These are phyloP conservation scores for Ectropis grisescens DNA, from an alignment of 1,140 invertebrate species.

Conservation along the genomic window DNA sequence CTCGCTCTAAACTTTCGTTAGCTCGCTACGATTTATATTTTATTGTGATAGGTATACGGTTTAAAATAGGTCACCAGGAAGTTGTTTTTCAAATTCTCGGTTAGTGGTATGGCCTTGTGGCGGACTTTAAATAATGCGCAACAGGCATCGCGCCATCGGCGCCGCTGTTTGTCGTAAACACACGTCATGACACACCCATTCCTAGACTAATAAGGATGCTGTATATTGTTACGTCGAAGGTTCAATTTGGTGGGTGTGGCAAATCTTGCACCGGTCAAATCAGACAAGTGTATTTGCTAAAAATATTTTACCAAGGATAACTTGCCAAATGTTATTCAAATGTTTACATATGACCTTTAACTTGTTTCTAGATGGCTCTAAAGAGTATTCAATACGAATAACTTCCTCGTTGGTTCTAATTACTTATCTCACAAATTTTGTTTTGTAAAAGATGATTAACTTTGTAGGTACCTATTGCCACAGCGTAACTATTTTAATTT, in stretches of 20 bases:
- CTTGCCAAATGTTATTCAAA: not conserved
- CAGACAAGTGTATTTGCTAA: too few relatives aligned
- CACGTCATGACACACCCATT: slow-evolving; percentile 64
- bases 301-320: not conserved
- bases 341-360: not conserved
- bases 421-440: too few relatives aligned
- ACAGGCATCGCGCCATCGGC: slow-evolving; percentile 25
- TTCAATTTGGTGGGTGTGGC: slow-evolving; percentile 4
- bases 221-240: slow-evolving; percentile 14
- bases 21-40: slow-evolving; percentile 10
- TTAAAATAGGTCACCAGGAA: slow-evolving; percentile 23
- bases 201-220: slow-evolving; percentile 42
- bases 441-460: too few relatives aligned
- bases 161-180: slow-evolving; percentile 31
- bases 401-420: too few relatives aligned
- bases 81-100: slow-evolving; percentile 21
- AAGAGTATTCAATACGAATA: too few relatives aligned
- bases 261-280: too few relatives aligned
- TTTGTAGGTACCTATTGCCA: too few relatives aligned
- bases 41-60: slow-evolving; percentile 25
- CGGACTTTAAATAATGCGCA: slow-evolving; percentile 51
- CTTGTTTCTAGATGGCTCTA: too few relatives aligned
- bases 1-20: not conserved
- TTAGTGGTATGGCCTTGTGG: slow-evolving; percentile 40
- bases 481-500: too few relatives aligned